Base-by-base conservation (phyloP, 2,797 vertebrate genomes). In the Darevskia mixta region DNA sequence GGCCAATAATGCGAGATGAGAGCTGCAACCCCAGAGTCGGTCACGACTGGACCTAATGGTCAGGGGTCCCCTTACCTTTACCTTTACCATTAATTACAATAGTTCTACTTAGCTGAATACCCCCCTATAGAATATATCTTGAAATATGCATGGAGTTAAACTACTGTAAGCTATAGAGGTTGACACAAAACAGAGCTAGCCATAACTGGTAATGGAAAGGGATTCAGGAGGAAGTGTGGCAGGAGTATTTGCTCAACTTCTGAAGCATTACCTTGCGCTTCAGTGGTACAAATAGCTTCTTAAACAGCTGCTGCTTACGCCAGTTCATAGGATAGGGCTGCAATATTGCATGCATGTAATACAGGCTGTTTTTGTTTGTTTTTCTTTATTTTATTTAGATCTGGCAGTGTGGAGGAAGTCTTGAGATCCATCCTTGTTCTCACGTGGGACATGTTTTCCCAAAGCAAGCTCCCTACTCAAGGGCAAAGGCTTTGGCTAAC, bases 361-460 rank as follows among this genome's bases (percentile, higher is more conserved):
- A 72, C 66, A 29, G 41, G 27, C 55, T n/a, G 17, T 61, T 72
- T 83, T 1, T 13, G 35, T 27, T 29, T 49, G 49, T 49, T 38
- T 79, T 49, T 38, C 58, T 35, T 45, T 82, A 8, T 4, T 93
- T 83, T 94, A 61, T 77, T 71, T 94, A 99, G 99, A 99, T 99
- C 94, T 99, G 98, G 98, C 99, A 99, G 92, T 99, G 99, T 83
- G 98, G 98, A 58, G 99, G 99, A 91, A 98, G 95, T 91, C 97
- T 99, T 95, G 98, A 99, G 96, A 95, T 98, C 92, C 98, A 99
- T 94, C 99, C 99, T 0, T 99, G 99, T 95, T 99, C 98, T 38
- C 98, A 98, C 0, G 98, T 98, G 9, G 98, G 98, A 76, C 98
- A 98, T 0, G 94, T 98, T 75, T 98, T 98, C 93, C 98, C 98